Percentiles rank a stretch among this genome's conserved stretches.
Conservation (phyloP, 2,888 invertebrate genomes). For the Rhaphigaster nebulosa region DNA sequence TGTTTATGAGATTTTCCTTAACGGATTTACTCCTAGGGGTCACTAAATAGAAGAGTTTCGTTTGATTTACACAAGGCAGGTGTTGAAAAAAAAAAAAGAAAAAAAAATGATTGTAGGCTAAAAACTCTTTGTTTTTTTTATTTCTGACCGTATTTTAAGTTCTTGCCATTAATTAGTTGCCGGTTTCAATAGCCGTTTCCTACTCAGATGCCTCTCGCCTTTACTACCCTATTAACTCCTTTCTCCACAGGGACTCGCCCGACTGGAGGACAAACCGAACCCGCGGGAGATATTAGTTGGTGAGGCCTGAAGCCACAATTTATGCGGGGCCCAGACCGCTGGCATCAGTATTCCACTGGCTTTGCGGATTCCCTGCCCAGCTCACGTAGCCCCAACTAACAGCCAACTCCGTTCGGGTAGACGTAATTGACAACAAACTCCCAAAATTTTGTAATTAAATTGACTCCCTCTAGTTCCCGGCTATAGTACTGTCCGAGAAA, state of each 20-base stretch:
- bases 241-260: neutral
- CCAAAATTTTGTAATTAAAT: constrained; percentile 58
- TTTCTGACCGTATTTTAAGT: neutral
- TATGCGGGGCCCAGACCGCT: constrained; percentile 18
- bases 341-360: constrained; percentile 51
- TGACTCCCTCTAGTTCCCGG: constrained; percentile 46
- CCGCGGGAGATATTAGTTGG: constrained; percentile 18
- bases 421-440: constrained; percentile 59
- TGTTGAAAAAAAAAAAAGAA: too few relatives aligned
- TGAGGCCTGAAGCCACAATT: neutral
- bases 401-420: constrained; percentile 50
- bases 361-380: constrained; percentile 11
- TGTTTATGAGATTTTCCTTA: too few relatives aligned
- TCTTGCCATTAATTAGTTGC: neutral
- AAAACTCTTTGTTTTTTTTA: too few relatives aligned
- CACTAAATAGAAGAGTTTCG: too few relatives aligned
- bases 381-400: constrained; percentile 52
- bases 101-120: too few relatives aligned
- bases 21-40: too few relatives aligned
- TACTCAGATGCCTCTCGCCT: neutral
- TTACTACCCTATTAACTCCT: neutral
- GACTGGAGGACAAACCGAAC: neutral
- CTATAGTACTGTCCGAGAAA: constrained; percentile 18
- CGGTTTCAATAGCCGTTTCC: neutral
- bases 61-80: too few relatives aligned